Base-by-base conservation (phyloP, 2,888 invertebrate species). In the Xanthorhoe spadicearia region DNA sequence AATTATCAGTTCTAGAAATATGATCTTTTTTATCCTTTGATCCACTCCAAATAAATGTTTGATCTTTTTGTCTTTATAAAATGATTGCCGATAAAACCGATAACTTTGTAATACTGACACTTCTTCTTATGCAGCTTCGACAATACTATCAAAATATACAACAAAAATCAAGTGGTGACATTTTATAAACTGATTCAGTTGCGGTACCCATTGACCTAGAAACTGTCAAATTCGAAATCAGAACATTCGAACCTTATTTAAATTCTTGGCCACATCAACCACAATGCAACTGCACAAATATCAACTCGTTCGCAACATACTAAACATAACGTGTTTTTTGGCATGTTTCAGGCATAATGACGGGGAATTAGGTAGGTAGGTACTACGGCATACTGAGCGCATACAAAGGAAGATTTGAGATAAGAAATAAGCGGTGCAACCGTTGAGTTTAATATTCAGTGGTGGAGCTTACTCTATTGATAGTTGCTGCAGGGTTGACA, bases 271-370 rank as follows among this genome's bases (percentile, higher is more conserved):
- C 15, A 15, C 17, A 32, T 38, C 32, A 18, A 38, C 28, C 23
- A 19, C 2, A 4, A 23, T 7, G 8, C 19, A 58, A 58, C 17
- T 18, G 32, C 28, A 49, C 35, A 61, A 57, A 58, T 32, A 17
- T 50, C 57, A 50, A 19, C 49, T 58, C 19, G 15, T 49, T 58
- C 35, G 18, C 13, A 28, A 43, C 49, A 59, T 62, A 48, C 59
- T 55, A 55, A 62, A 60, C 53, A 43, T 57, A n/a, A 64, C 52
- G 67, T 67, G 66, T 2, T 53, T 58, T 23, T 66, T 66, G 55
- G 7, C 51, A 46, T n/a, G 54, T 55, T 59, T 62, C 61, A 49
- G 66, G 28, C 23, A 66, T 61, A 66, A 61, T 48, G 55, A 63
- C 59, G 1, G 56, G 66, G 59, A 67, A 63, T 1, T 23, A 23